Evolutionary conservation across 2,113 vertebrate genomes (phyloP).

Genomic region (Ardeotis arabs): DNA sequence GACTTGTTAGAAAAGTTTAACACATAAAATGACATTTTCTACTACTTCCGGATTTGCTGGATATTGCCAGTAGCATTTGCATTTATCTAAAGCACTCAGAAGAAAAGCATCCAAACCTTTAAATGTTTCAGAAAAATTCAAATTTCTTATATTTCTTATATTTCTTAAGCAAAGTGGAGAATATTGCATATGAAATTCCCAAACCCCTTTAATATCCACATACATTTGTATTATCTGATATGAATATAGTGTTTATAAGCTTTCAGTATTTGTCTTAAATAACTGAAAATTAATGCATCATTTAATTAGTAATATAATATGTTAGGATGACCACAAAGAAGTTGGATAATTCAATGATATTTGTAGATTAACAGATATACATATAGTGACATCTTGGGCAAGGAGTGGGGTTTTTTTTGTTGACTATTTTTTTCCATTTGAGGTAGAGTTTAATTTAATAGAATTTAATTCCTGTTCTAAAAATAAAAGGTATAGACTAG

Average conservation of each 20-base stretch:
- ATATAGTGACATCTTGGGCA: background rate
- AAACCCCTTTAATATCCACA: background rate
- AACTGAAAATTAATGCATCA: background rate
- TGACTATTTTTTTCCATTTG: background rate
- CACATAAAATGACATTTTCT: background rate
- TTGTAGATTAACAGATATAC: background rate
- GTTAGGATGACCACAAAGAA: background rate
- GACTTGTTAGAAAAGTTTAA: background rate
- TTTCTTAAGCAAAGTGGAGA: background rate
- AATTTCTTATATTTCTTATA: background rate
- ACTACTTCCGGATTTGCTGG: background rate
- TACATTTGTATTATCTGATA: background rate
- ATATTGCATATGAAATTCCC: background rate
- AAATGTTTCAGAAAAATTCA: background rate
- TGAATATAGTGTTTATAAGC: background rate
- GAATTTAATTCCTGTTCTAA: background rate
- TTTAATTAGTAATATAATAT: background rate
- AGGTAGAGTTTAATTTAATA: background rate
- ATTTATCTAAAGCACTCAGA: background rate
- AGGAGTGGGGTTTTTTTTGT: fast-evolving
- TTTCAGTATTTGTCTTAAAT: background rate
- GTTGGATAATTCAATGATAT: background rate
- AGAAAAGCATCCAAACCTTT: background rate
- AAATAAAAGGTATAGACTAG: background rate
- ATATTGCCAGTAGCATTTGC: background rate